Conservation (phyloP, 1,140 invertebrate genomes). For the Drosophila elegans region DNA sequence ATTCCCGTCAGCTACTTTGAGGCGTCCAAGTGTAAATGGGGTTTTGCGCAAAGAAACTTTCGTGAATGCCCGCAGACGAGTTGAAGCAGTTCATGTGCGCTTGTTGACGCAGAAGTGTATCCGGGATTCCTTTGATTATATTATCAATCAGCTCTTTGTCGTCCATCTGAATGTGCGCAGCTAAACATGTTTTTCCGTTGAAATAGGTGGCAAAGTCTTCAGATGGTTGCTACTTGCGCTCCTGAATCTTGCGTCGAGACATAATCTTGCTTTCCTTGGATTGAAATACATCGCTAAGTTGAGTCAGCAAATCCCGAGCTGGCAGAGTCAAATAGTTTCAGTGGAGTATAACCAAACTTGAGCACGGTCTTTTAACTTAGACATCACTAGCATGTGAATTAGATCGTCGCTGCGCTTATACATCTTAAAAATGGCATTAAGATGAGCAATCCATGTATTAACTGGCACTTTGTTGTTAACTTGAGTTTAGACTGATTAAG, state of each 20-base stretch:
- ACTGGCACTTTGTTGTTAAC: not conserved
- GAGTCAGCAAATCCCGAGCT: not conserved
- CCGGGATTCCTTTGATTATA: conserved; percentile 4
- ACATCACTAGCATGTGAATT: conserved; percentile 3
- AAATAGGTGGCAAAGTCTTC: too few relatives aligned
- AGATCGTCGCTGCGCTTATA: not conserved
- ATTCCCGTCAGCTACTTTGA: not conserved
- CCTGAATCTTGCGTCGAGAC: not conserved
- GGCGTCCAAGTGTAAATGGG: not conserved
- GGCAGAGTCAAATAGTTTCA: not conserved
- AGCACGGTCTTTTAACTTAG: not conserved
- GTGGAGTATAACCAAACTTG: not conserved
- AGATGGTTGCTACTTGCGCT: too few relatives aligned
- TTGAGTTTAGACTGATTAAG: too few relatives aligned
- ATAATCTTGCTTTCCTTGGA: not conserved
- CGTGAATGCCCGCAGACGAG: not conserved
- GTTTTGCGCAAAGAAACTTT: not conserved
- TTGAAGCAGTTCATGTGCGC: conserved; percentile 8
- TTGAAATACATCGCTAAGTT: not conserved
- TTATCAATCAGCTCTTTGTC: too few relatives aligned
- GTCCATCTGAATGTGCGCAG: too few relatives aligned
- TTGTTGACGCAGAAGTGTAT: not conserved
- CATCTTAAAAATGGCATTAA: too few relatives aligned
- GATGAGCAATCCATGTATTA: not conserved
- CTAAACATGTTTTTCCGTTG: too few relatives aligned